These are phyloP conservation scores for Syrista parreyssii DNA, from an alignment of 2,888 invertebrate genomes.

Conservation along the genomic window DNA sequence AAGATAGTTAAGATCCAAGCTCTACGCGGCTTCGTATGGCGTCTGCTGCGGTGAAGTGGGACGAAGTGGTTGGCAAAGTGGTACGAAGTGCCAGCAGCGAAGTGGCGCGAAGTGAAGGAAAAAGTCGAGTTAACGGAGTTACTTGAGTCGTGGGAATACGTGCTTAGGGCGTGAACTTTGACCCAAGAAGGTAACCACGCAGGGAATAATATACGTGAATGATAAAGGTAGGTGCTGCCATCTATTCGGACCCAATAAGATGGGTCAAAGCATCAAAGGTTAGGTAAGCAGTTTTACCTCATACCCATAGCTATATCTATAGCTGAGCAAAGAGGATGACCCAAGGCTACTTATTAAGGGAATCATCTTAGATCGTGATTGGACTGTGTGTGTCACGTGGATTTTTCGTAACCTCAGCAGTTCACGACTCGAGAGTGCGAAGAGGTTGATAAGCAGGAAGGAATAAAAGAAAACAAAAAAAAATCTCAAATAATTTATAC, in stretches of 20 bases:
- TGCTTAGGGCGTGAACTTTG: slow-evolving; percentile 14
- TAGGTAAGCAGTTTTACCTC: too few species aligned
- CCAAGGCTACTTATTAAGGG: slow-evolving; percentile 10
- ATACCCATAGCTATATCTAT: too few species aligned
- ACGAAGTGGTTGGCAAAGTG: background rate
- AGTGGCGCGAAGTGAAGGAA: too few species aligned
- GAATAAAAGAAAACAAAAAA: background rate
- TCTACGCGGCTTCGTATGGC: background rate
- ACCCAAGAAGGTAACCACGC: background rate
- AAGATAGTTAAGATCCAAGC: slow-evolving; percentile 4
- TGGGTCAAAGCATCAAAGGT: too few species aligned
- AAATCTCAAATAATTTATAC: background rate
- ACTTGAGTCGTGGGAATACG: slow-evolving; percentile 15
- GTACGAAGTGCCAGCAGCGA: background rate
- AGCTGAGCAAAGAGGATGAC: slow-evolving; percentile 6
- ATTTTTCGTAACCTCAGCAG: slow-evolving; percentile 2
- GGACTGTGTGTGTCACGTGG: background rate
- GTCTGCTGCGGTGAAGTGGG: slow-evolving; percentile 5
- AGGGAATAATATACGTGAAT: background rate
- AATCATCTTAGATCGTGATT: slow-evolving; percentile 12
- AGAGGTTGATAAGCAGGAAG: background rate
- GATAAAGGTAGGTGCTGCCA: background rate
- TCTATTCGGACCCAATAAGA: background rate
- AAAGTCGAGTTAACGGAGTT: background rate
- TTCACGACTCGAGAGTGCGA: too few species aligned